Evolutionary conservation across 2,888 invertebrate genomes (phyloP).

Genomic region (Erynnis tages): DNA sequence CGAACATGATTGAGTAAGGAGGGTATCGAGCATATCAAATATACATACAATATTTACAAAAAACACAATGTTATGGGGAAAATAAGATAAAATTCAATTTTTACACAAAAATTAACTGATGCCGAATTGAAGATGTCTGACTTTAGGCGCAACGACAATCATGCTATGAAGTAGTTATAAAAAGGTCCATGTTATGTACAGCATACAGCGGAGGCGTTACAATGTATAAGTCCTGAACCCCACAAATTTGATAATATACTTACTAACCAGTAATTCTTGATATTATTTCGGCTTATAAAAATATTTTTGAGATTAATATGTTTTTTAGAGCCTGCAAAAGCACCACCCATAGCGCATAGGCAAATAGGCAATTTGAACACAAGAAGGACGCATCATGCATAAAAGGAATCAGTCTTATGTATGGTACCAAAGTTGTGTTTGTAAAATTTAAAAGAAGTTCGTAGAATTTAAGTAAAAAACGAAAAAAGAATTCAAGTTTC

Average conservation of each 20-base stretch:
- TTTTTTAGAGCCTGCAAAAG: constrained; percentile 18
- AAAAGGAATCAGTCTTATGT: background rate
- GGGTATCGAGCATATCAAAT: background rate
- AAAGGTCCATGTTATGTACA: constrained; percentile 1
- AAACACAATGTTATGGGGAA: background rate
- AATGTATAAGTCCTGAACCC: background rate
- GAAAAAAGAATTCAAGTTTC: background rate
- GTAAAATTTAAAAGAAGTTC: background rate
- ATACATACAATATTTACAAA: background rate
- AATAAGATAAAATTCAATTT: background rate
- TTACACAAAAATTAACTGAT: no score
- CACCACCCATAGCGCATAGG: constrained; percentile 22
- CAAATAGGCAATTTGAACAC: constrained; percentile 16
- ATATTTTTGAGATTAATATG: no score
- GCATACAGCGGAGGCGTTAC: background rate
- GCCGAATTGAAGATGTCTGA: background rate
- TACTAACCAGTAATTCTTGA: no score
- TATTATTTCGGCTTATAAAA: no score
- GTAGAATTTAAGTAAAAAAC: background rate
- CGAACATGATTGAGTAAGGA: background rate
- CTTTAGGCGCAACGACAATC: constrained; percentile 8
- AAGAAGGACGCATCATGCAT: constrained; percentile 15
- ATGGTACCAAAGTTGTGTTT: background rate
- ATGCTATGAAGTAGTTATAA: constrained; percentile 13
- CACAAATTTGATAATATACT: no score